Base-by-base conservation (phyloP, 1,140 invertebrate species). In the Drosophila parabipectinata region DNA sequence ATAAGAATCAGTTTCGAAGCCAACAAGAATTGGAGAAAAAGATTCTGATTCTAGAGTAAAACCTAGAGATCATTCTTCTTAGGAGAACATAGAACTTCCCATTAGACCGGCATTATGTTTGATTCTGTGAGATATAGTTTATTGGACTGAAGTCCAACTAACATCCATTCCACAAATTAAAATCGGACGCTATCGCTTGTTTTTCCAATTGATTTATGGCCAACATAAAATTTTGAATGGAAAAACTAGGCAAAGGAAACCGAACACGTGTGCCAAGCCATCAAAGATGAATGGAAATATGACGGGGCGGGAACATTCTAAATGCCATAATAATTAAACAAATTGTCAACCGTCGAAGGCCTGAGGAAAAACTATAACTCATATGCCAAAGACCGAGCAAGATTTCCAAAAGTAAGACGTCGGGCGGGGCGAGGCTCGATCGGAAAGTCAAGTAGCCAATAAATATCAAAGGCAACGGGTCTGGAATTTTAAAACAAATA, bases 401-500 rank as follows among this genome's bases (percentile, higher is more conserved):
- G 39, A 63, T 45, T 21, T 34, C 18, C 3, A 44, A 7, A 21
- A 85, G 28, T 68, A 41, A 84, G 77, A 68, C 37, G 28, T 73
- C 53, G 59, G 72, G 14, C 44, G 9, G 41, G 41, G 12, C 18
- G 45, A 51, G 58, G 44, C 41, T 44, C 41, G 14, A 30, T 32
- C 28, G 34, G 37, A 59, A 71, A 74, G 12, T 87, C 78, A 85
- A 85, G 81, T 87, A 82, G 78, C 61, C 74, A 68, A 84, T 84
- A 85, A 87, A 74, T 84, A 73, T 66, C 7, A 34, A 55, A 15
- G 44, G 62, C 59, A 82, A 87, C 82, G 72, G 80, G 78, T 69
- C 34, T 72, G 53, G 82, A 82, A 87, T 87, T 60, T 72, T 64
- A 67, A 82, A 88, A 68, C 47, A 72, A 73, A 44, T 37, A 37